Percentiles rank a stretch among this genome's conserved stretches.
Evolutionary conservation across 1,140 invertebrate species (phyloP).

Genomic region (Nilaparvata lugens): DNA sequence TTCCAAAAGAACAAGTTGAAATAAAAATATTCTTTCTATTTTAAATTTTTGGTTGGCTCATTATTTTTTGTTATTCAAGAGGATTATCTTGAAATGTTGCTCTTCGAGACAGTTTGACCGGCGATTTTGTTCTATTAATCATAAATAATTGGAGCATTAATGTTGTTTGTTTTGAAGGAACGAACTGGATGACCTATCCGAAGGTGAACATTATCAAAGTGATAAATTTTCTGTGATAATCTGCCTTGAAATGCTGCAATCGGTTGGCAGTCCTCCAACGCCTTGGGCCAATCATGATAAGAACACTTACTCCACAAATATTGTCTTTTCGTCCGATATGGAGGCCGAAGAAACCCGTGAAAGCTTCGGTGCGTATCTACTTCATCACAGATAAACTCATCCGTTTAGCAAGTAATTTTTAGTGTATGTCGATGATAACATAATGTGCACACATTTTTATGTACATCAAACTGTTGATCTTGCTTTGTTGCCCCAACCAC

Average conservation of each 20-base stretch:
- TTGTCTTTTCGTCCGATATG: slow-evolving; percentile 67
- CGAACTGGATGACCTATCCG: slow-evolving; percentile 70
- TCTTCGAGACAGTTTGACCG: not conserved
- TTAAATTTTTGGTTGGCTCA: slow-evolving; percentile 21
- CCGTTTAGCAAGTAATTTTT: too few species aligned
- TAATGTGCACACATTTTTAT: too few species aligned
- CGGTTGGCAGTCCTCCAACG: slow-evolving; percentile 46
- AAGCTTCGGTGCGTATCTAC: slow-evolving; percentile 49
- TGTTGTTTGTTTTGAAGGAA: slow-evolving; percentile 38
- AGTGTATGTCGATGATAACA: too few species aligned
- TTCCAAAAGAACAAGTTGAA: too few species aligned
- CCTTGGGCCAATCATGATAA: slow-evolving; percentile 63
- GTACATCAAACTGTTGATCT: too few species aligned
- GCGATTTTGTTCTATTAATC: not conserved
- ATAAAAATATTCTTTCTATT: too few species aligned
- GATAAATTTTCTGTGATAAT: slow-evolving; percentile 62
- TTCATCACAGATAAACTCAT: too few species aligned
- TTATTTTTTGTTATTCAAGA: too few species aligned
- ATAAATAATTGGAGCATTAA: too few species aligned
- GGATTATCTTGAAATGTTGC: too few species aligned
- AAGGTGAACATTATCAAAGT: slow-evolving; percentile 71
- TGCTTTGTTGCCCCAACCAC: too few species aligned
- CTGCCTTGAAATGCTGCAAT: slow-evolving; percentile 52
- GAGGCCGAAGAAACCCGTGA: slow-evolving; percentile 77
- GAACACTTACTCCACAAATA: slow-evolving; percentile 43